A percentile compares a stretch with the other conserved stretches of the same genome.
These are phyloP conservation scores for Polyergus mexicanus DNA, from an alignment of 1,140 invertebrate genomes.

Conservation along the genomic window DNA sequence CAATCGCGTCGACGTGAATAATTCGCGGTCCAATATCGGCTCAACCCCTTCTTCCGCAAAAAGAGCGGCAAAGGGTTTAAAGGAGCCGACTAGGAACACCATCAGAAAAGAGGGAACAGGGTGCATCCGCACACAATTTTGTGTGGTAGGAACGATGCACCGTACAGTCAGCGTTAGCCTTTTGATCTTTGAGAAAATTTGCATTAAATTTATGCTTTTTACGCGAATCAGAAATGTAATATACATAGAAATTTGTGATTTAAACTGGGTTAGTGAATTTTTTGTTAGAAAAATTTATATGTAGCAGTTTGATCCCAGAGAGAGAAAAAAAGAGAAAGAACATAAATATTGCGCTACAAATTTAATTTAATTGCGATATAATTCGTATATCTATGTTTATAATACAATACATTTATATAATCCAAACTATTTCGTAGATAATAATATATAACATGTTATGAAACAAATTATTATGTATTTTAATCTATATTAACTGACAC, in stretches of 20 bases:
- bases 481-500: too few relatives aligned
- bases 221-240: conserved; percentile 8
- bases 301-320: background rate
- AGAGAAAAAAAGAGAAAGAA: too few relatives aligned
- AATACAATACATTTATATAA: too few relatives aligned
- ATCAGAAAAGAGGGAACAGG: conserved; percentile 27
- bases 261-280: conserved; percentile 24
- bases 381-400: background rate
- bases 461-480: background rate
- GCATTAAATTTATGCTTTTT: conserved; percentile 46
- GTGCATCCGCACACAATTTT: conserved; percentile 44
- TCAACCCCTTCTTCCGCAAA: conserved; percentile 53
- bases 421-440: background rate
- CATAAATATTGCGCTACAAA: background rate
- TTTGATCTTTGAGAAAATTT: conserved; percentile 58
- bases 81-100: conserved; percentile 37
- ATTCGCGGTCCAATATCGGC: conserved; percentile 66
- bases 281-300: conserved; percentile 1
- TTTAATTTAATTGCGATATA: background rate
- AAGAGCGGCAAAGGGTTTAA: conserved; percentile 54
- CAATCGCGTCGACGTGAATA: conserved; percentile 63
- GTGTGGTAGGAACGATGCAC: conserved; percentile 37
- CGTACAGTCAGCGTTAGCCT: background rate
- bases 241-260: conserved; percentile 31
- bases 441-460: background rate